Percentiles rank a stretch among this genome's conserved stretches.
Conservation (phyloP, 2,888 invertebrate species). For the Dione juno region DNA sequence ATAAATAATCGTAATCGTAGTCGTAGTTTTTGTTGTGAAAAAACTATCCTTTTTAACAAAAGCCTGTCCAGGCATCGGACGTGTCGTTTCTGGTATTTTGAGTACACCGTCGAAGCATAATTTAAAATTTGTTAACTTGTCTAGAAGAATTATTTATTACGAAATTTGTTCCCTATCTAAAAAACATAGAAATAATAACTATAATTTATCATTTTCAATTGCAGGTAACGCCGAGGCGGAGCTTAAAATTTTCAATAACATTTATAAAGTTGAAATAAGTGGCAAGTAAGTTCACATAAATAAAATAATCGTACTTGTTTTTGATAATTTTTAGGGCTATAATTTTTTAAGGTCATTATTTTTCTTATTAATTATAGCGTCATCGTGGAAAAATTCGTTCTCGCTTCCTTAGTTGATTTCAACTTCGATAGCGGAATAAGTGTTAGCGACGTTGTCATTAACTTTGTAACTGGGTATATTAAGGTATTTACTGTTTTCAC, state of each 20-base stretch:
- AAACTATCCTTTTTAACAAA: too few species aligned
- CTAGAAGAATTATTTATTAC: too few species aligned
- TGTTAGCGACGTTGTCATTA: not conserved
- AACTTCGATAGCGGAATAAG: not conserved
- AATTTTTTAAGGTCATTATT: not conserved
- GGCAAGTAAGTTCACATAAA: slow-evolving; percentile 4
- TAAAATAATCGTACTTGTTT: too few species aligned
- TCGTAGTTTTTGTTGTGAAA: too few species aligned
- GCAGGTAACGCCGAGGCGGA: slow-evolving; percentile 3
- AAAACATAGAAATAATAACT: too few species aligned
- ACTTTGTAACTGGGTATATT: not conserved
- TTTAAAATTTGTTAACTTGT: too few species aligned
- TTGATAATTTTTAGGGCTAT: too few species aligned
- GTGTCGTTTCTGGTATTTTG: too few species aligned
- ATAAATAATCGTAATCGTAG: too few species aligned
- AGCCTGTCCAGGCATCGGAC: too few species aligned
- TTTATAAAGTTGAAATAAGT: not conserved
- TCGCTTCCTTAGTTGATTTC: slow-evolving; percentile 1
- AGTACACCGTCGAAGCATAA: too few species aligned
- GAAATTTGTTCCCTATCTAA: too few species aligned
- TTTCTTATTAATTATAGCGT: not conserved
- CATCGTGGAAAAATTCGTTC: not conserved
- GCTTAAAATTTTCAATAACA: not conserved
- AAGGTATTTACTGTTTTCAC: not conserved
- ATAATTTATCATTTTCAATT: not conserved